Base-by-base conservation (phyloP, 2,888 invertebrate species). In the Scaptomyza cyrtandrae region DNA sequence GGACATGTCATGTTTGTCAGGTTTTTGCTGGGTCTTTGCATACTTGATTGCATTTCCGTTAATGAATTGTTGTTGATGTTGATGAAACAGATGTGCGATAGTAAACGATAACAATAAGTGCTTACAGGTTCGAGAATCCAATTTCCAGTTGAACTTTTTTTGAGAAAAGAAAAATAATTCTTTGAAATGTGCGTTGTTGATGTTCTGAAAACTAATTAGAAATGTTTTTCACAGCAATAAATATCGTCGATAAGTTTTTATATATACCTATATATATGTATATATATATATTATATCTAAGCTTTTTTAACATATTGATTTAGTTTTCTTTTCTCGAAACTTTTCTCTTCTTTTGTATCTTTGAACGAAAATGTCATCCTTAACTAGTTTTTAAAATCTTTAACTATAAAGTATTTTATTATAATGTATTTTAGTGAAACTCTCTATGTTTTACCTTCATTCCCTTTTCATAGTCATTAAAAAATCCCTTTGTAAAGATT, bases 11-110 rank as follows among this genome's bases (percentile, higher is more conserved):
- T 70, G 72, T 49, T 52, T 57, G 71, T 43, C 61, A 62, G 75
- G 75, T 49, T 57, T 79, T 67, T 31, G 35, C 53, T 44, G 49
- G 75, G 68, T 65, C 70, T 71, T 73, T 76, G 74, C 76, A 81
- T 79, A 79, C 69, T 76, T 82, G 71, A 78, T 78, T 78, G 70
- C 70, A 76, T 76, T 76, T 73, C 55, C 56, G 61, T 73, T 79
- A 78, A 79, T 76, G 79, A 79, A 73, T 79, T 63, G 61, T 50
- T 60, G 14, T 64, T 43, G 41, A 74, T 60, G 60, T 43, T 65
- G 60, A 57, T 66, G 67, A 44, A 61, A 59, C 76, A 75, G 76
- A 75, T 75, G 75, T 68, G 43, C 61, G 71, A 75, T 68, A 37
- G 45, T 43, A 39, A 39, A 13, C n/a, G 45, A 19, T 63, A 55